A percentile compares a stretch with the other conserved stretches of the same genome.
Evolutionary conservation across 2,797 vertebrate species (phyloP).

Genomic region (Girardinus metallicus): DNA sequence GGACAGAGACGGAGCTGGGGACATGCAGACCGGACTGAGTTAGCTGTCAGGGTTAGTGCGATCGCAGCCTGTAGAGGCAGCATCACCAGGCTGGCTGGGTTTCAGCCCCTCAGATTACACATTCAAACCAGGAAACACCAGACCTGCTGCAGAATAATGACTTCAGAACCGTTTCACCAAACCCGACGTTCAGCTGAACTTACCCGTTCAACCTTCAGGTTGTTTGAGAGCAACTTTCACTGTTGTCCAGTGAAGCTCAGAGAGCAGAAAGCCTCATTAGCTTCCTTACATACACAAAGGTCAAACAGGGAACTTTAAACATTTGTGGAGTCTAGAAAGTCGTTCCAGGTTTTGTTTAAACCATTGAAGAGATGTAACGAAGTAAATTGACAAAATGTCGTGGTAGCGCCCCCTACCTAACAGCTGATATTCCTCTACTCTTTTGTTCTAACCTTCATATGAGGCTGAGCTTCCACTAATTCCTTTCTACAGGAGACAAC

Average conservation of each 20-base stretch:
- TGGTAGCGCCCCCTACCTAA: neutral
- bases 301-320: neutral
- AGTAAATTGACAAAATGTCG: neutral
- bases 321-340: neutral
- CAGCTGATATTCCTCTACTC: neutral
- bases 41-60: conserved; percentile 39
- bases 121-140: neutral
- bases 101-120: neutral
- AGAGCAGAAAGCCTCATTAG: conserved; percentile 4
- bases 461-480: conserved; percentile 1
- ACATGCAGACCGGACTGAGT: conserved; percentile 27
- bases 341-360: neutral
- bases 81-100: neutral
- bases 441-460: neutral
- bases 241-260: conserved; percentile 3
- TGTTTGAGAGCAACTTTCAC: neutral
- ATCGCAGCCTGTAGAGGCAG: conserved; percentile 18
- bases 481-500: conserved; percentile 61
- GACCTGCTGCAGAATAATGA: neutral
- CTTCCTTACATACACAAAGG: neutral
- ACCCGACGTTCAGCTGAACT: neutral
- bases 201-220: neutral
- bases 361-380: neutral
- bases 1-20: conserved; percentile 21
- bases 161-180: neutral